Base-by-base conservation (phyloP, 2,113 vertebrate genomes). In the Prietella phreatophila region DNA sequence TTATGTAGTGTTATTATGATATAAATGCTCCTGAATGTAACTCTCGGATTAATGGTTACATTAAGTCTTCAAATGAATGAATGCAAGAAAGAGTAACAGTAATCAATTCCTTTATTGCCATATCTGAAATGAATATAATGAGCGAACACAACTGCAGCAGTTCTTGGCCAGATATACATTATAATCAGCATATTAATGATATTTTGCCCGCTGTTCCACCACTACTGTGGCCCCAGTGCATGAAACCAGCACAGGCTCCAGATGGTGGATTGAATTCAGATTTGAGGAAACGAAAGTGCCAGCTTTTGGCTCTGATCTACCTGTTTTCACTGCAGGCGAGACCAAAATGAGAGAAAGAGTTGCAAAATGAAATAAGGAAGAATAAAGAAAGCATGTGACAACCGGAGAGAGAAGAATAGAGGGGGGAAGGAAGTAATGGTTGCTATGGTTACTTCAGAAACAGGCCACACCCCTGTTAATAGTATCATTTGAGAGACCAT, bases 181-280 rank as follows among this genome's bases (percentile, higher is more conserved):
- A 78, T 79, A 76, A 86, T 86, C 85, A 79, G 73, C 73, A 86
- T 79, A 67, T 79, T 65, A 86, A 86, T 80, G 85, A 86, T 79
- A 60, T 60, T 78, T 50, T 47, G 60, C 76, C 58, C 50, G n/a
- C 85, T 86, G 73, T 47, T n/a, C 85, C 47, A 22, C 75, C 61
- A 47, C 30, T 39, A 50, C 42, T 78, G n/a, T 50, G 42, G 58
- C 58, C 85, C 85, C 42, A 86, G 39, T 36, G 58, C 42, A 50
- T 36, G 67, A 75, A 27, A 25, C n/a, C 36, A 84, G 65, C 30
- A 5, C 42, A 63, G 85, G 4, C 85, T 80, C 75, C 85, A 86
- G 85, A 63, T 80, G 75, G 58, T 20, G 30, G 33, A 65, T 58
- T 47, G 56, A 61, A 50, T 79, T 78, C 39, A 22, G 58, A 78